Conservation (phyloP, 2,797 vertebrate species). For the Pyrocephalus nanus region DNA sequence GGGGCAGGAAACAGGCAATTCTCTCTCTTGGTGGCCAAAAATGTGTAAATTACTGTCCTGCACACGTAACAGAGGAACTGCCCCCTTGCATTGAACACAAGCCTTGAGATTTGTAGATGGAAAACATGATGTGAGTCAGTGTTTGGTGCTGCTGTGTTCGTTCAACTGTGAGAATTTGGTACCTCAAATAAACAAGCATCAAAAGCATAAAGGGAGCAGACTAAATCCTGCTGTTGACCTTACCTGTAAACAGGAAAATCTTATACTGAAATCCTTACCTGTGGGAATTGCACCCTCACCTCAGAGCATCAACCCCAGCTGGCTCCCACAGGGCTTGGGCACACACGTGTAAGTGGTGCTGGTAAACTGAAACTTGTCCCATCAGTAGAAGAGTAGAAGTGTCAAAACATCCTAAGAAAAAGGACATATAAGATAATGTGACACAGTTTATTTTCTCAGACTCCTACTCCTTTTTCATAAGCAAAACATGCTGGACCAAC, state of each 20-base stretch:
- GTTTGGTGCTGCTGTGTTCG: rapidly evolving
- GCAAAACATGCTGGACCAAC: background rate
- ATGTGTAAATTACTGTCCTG: background rate
- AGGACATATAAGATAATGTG: background rate
- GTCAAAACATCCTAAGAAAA: background rate
- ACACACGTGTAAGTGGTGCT: background rate
- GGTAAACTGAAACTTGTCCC: background rate
- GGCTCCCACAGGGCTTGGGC: background rate
- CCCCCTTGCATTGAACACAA: background rate
- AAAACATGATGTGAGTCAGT: background rate
- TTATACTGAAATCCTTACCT: background rate
- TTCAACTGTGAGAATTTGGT: background rate
- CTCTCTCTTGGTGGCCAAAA: background rate
- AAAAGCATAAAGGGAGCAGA: background rate
- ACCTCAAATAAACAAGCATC: background rate
- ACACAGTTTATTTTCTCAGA: background rate
- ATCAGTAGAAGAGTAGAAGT: background rate
- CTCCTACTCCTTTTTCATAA: background rate
- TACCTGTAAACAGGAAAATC: background rate
- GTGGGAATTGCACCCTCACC: background rate
- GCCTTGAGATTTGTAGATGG: background rate
- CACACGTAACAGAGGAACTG: background rate
- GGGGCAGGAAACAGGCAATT: background rate
- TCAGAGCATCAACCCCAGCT: background rate
- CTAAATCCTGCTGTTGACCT: background rate